Evolutionary conservation across 2,888 invertebrate species (phyloP).

Genomic region (Andrena chrysosceles): DNA sequence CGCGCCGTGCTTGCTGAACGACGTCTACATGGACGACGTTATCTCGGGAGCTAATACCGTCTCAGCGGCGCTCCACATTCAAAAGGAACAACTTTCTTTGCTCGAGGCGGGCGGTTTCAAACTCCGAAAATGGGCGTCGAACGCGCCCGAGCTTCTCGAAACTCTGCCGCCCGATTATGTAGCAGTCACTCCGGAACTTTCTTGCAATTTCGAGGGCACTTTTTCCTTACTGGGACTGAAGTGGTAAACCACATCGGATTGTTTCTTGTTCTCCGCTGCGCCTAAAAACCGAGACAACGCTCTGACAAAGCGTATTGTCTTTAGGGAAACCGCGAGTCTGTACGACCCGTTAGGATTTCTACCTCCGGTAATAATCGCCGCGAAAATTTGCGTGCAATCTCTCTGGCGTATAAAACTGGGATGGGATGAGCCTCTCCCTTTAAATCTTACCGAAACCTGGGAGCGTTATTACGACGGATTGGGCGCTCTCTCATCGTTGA

Average conservation of each 20-base stretch:
- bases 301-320: too few relatives aligned
- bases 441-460: background rate
- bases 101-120: background rate
- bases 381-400: background rate
- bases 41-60: background rate
- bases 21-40: background rate
- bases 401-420: background rate
- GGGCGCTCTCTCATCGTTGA: too few relatives aligned
- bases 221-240: too few relatives aligned
- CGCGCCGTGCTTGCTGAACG: too few relatives aligned
- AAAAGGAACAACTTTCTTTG: background rate
- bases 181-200: too few relatives aligned
- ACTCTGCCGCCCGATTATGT: background rate
- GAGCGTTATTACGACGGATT: background rate
- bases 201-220: too few relatives aligned
- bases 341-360: background rate
- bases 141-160: background rate
- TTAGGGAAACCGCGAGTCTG: background rate
- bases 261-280: too few relatives aligned
- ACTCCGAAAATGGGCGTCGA: background rate
- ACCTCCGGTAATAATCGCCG: background rate
- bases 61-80: background rate
- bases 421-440: background rate
- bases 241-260: too few relatives aligned
- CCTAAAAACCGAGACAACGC: too few relatives aligned